Conservation (phyloP, 2,888 invertebrate genomes). For the Drosophila maculinotata region DNA sequence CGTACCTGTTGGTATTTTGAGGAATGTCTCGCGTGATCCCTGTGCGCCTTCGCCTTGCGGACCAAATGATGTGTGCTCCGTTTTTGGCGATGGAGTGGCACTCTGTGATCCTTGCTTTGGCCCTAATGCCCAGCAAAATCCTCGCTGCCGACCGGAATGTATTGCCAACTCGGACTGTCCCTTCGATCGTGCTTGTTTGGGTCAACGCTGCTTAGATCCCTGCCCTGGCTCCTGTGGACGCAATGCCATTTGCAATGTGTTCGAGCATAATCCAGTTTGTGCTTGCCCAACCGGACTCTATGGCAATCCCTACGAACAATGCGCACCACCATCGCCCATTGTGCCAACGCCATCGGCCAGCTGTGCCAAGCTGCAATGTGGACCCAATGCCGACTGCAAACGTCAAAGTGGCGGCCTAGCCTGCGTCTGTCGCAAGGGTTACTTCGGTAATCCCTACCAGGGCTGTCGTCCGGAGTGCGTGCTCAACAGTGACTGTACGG, state of each 20-base stretch:
- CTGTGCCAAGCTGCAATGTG: slow-evolving; percentile 90
- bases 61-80: slow-evolving; percentile 88
- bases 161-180: slow-evolving; percentile 92
- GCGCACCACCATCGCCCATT: slow-evolving; percentile 86
- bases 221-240: slow-evolving; percentile 92
- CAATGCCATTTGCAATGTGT: slow-evolving; percentile 89
- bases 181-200: slow-evolving; percentile 91
- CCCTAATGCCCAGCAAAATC: slow-evolving; percentile 88
- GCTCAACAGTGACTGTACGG: slow-evolving; percentile 91
- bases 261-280: slow-evolving; percentile 91
- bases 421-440: slow-evolving; percentile 91
- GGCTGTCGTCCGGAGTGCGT: slow-evolving; percentile 93
- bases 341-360: slow-evolving; percentile 84
- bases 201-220: slow-evolving; percentile 91
- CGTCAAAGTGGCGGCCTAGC: slow-evolving; percentile 88
- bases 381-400: slow-evolving; percentile 90
- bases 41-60: slow-evolving; percentile 93
- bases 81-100: slow-evolving; percentile 91
- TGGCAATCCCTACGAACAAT: slow-evolving; percentile 93
- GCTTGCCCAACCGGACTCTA: slow-evolving; percentile 88
- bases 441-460: slow-evolving; percentile 92
- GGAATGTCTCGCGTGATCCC: slow-evolving; percentile 88
- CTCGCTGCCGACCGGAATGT: slow-evolving; percentile 93
- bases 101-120: slow-evolving; percentile 92
- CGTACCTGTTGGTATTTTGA: slow-evolving; percentile 86